These are phyloP conservation scores for Vesta saturnalis DNA, from an alignment of 2,888 invertebrate species.

Conservation along the genomic window DNA sequence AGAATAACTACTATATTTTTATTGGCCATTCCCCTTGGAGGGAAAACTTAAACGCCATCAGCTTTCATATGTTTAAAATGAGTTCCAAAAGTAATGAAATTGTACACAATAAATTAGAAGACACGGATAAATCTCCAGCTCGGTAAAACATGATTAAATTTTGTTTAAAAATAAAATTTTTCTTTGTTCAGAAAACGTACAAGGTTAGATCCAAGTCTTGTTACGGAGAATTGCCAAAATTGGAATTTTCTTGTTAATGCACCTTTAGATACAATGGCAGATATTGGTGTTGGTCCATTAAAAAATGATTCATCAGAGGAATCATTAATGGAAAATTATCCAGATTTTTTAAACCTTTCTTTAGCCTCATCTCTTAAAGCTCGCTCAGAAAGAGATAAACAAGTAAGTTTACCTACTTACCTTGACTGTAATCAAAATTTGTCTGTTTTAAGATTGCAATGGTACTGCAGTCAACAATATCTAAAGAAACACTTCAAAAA, in stretches of 20 bases:
- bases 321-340: constrained; percentile 39
- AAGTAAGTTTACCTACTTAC: constrained; percentile 13
- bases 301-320: constrained; percentile 53
- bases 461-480: constrained; percentile 54
- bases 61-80: constrained; percentile 37
- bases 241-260: constrained; percentile 56
- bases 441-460: constrained; percentile 40
- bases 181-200: constrained; percentile 57
- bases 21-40: not conserved
- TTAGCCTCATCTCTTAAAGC: constrained; percentile 36
- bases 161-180: constrained; percentile 21
- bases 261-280: constrained; percentile 65
- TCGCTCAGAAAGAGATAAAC: constrained; percentile 30
- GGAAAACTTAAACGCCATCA: constrained; percentile 6
- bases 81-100: constrained; percentile 49
- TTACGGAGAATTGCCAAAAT: constrained; percentile 12
- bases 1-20: too few species aligned
- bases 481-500: constrained; percentile 54
- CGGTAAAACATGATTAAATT: constrained; percentile 46
- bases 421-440: constrained; percentile 24
- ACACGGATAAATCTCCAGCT: constrained; percentile 51
- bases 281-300: constrained; percentile 71
- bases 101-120: constrained; percentile 50
- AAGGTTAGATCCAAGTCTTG: constrained; percentile 50
- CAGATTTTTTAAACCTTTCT: constrained; percentile 50